Conservation (phyloP, 2,888 invertebrate genomes). For the Perizoma flavofasciatum region DNA sequence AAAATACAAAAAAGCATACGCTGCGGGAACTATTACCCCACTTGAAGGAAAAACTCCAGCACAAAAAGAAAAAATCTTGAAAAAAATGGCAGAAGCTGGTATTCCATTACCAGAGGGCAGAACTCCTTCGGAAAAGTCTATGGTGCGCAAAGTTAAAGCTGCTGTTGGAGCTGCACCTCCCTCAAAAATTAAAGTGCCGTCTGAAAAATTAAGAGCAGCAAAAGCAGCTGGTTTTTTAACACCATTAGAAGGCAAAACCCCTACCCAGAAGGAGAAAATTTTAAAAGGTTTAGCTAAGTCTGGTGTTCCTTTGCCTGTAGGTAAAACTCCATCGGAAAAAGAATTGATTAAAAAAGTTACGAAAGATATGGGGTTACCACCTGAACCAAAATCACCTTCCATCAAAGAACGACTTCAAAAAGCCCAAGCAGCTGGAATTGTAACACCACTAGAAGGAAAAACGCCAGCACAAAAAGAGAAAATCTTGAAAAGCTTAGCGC, state of each 20-base stretch:
- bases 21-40: conserved; percentile 39
- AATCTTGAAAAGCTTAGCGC: conserved; percentile 32
- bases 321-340: conserved; percentile 44
- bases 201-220: conserved; percentile 40
- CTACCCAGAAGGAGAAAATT: conserved; percentile 42
- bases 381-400: conserved; percentile 37
- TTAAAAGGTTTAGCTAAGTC: conserved; percentile 34
- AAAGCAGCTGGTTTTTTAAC: conserved; percentile 36
- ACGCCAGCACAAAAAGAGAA: conserved; percentile 37
- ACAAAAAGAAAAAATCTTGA: conserved; percentile 40
- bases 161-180: conserved; percentile 1
- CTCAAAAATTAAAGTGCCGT: conserved; percentile 38
- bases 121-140: conserved; percentile 37
- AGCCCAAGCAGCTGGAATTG: conserved; percentile 36
- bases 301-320: conserved; percentile 43
- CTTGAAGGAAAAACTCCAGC: conserved; percentile 38
- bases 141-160: conserved; percentile 37
- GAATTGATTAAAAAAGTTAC: conserved; percentile 41
- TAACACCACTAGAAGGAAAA: conserved; percentile 42
- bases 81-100: conserved; percentile 33
- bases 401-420: conserved; percentile 27
- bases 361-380: conserved; percentile 45
- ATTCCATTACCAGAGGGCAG: conserved; percentile 39
- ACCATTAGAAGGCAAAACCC: conserved; percentile 43
- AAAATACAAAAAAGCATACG: conserved; percentile 26